phyloP scores from a whole-genome alignment of 2,888 invertebrate species.

The Trissolcus japonicus region DNA sequence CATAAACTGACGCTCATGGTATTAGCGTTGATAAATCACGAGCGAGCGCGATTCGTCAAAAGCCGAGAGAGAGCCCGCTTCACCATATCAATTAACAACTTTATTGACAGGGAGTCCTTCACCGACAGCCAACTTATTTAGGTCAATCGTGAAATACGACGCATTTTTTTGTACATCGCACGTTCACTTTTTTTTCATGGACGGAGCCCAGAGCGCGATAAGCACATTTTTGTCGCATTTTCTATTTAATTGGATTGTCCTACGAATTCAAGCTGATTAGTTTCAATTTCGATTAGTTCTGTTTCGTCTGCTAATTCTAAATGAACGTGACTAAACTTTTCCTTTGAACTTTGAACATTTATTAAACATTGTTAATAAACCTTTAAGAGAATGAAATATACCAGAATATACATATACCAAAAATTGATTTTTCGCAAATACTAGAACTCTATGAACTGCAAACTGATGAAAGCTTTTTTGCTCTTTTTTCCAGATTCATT shows the following conservation, averaged over 20 bases:
- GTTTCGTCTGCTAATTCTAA: conserved; percentile 8
- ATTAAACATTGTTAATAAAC: too few relatives aligned
- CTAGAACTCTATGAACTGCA: too few relatives aligned
- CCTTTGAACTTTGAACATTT: too few relatives aligned
- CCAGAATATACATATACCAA: too few relatives aligned
- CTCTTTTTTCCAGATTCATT: too few relatives aligned
- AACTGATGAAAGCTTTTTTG: too few relatives aligned
- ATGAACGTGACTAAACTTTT: not conserved
- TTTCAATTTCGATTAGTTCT: conserved; percentile 21
- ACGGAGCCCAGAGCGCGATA: conserved; percentile 20
- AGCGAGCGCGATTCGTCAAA: conserved; percentile 34
- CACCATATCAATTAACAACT: conserved; percentile 40
- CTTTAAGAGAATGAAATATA: too few relatives aligned
- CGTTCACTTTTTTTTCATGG: conserved; percentile 1
- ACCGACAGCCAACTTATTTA: conserved; percentile 28
- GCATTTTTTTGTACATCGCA: not conserved
- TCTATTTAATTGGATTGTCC: conserved; percentile 29
- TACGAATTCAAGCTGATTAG: conserved; percentile 13
- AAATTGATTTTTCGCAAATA: too few relatives aligned
- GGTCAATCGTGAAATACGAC: conserved; percentile 32
- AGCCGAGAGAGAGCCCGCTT: not conserved
- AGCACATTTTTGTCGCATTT: conserved; percentile 35
- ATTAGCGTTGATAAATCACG: conserved; percentile 30
- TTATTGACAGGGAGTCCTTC: conserved; percentile 38
- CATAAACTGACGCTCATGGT: not conserved